These are phyloP conservation scores for Drosophila ustulata DNA, from an alignment of 2,888 invertebrate genomes.

Conservation along the genomic window DNA sequence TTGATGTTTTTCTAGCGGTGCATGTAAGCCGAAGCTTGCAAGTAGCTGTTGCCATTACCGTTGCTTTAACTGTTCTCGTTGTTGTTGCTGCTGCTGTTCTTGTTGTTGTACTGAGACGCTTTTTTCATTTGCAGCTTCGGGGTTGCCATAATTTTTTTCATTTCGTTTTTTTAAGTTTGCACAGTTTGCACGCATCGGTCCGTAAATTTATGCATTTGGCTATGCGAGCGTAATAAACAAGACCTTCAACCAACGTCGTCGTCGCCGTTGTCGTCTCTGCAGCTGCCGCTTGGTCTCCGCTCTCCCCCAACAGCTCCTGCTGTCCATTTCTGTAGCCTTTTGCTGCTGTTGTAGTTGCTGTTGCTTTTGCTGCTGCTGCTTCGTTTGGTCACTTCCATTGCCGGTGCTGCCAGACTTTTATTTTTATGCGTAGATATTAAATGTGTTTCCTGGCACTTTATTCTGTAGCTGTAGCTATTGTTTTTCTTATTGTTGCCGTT, in stretches of 20 bases:
- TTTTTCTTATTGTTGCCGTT: slow-evolving; percentile 23
- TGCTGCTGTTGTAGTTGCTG: slow-evolving; percentile 32
- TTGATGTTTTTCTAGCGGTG: slow-evolving; percentile 51
- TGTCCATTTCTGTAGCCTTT: slow-evolving; percentile 39
- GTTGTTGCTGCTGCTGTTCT: slow-evolving; percentile 29
- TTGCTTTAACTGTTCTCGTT: slow-evolving; percentile 31
- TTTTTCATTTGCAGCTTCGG: slow-evolving; percentile 75
- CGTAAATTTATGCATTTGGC: slow-evolving; percentile 81
- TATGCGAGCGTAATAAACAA: slow-evolving; percentile 81
- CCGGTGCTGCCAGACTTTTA: slow-evolving; percentile 68
- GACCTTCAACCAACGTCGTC: slow-evolving; percentile 74
- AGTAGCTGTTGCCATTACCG: slow-evolving; percentile 57
- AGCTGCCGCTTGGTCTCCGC: slow-evolving; percentile 22
- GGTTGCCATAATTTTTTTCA: slow-evolving; percentile 56
- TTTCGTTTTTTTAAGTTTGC: slow-evolving; percentile 66
- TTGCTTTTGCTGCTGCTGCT: slow-evolving; percentile 36
- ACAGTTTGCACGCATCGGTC: slow-evolving; percentile 81
- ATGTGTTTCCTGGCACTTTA: slow-evolving; percentile 82
- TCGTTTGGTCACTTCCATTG: slow-evolving; percentile 75
- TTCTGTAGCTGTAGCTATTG: slow-evolving; percentile 58
- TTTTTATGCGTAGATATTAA: slow-evolving; percentile 79
- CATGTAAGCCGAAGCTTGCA: slow-evolving; percentile 50
- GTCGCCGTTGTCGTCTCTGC: slow-evolving; percentile 24
- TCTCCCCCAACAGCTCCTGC: slow-evolving; percentile 2
- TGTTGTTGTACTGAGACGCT: slow-evolving; percentile 53